Evolutionary conservation across 2,888 invertebrate genomes (phyloP), one percentile per base, ranked within the genome.

Genomic region (Ephialtes manifestator): DNA sequence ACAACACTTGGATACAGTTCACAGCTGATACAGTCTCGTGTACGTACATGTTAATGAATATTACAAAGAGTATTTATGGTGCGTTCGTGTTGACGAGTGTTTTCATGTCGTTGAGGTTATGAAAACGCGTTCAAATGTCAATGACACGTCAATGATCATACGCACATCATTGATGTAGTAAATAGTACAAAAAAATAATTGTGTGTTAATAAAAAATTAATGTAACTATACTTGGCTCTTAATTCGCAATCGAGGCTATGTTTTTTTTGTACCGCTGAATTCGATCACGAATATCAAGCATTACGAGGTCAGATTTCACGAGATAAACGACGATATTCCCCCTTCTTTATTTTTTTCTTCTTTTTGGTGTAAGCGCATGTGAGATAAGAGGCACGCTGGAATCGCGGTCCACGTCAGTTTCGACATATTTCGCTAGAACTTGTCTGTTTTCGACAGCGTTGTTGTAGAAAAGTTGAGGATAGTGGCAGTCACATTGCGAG

Each of bases 251-350:
- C 11, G 39, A 35, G 18, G 11, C 39, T 18, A 8, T 11, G n/a
- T 20, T 67, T 11, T 46, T 35, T 60, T 71, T 20, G 55, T 8
- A 13, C 55, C 8, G 24, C 15, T 13, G 43, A 10, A 60, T 51
- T 51, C 20, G 31, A 20, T 10, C 24, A 13, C 48, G 3, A 46
- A n/a, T 70, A 58, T 78, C 70, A n/a, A 77, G 35, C 4, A 3
- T 46, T 35, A 5, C 2, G 28, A 67, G 78, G 78, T 78, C 78
- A 39, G 48, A 78, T 70, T 63, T 78, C 60, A 35, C 70, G 51
- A 70, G 60, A 78, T 63, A 51, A 78, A 71, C 55, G 24, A 71
- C 55, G 24, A 20, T 18, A 39, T 8, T 24, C 20, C 48, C 43
- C 1, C 31, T 55, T n/a, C 5, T 3, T 48, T 10, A 35, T 28